Percentiles rank a stretch among this genome's conserved stretches.
These are phyloP conservation scores for Lophura swinhoii DNA, from an alignment of 2,797 vertebrate genomes.

Conservation along the genomic window DNA sequence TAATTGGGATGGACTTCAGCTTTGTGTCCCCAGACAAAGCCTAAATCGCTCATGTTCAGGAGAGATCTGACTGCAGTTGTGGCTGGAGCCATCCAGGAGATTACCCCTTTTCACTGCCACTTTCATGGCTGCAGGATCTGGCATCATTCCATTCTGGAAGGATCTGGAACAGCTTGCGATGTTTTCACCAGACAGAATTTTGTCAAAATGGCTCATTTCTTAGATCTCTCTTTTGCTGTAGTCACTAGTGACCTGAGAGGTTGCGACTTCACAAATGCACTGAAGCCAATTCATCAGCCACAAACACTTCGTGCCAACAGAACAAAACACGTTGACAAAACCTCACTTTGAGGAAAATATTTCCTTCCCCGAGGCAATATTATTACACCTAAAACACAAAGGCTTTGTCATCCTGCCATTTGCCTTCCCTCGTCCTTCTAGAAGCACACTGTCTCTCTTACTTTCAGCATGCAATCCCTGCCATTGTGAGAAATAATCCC, in stretches of 20 bases:
- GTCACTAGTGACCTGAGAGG: background rate
- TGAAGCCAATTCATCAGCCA: background rate
- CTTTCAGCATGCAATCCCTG: background rate
- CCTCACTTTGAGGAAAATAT: background rate
- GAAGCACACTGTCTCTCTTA: background rate
- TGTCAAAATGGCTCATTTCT: conserved; percentile 13
- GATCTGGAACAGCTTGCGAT: conserved; percentile 29
- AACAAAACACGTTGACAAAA: conserved; percentile 1
- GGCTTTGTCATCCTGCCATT: background rate
- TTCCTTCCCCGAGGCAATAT: background rate
- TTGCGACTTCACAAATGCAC: background rate
- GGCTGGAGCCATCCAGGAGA: conserved; percentile 29
- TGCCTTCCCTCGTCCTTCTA: background rate
- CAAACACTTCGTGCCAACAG: background rate
- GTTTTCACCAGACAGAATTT: conserved; percentile 4
- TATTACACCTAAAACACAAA: background rate
- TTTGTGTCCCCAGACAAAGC: conserved; percentile 60
- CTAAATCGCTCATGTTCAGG: conserved; percentile 22
- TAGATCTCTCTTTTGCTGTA: background rate
- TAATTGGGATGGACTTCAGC: conserved; percentile 35
- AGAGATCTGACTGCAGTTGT: conserved; percentile 7
- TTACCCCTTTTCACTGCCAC: conserved; percentile 3
- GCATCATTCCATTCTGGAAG: conserved; percentile 8
- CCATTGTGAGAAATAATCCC: background rate
- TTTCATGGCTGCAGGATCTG: background rate